phyloP scores from a whole-genome alignment of 2,888 invertebrate genomes.

The Graphium colonna region DNA sequence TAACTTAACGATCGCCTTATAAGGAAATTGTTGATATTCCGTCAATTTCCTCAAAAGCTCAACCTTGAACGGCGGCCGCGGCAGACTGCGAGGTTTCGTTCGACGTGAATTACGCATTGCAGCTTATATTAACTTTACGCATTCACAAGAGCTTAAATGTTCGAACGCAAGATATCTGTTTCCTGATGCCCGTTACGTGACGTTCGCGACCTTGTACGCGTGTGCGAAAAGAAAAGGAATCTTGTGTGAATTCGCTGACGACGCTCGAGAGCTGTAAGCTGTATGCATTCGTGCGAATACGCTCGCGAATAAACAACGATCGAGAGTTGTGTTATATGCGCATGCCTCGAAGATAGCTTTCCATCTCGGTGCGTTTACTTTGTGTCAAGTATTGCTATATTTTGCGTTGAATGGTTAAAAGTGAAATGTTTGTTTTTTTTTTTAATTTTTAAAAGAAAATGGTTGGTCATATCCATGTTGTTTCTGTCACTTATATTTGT shows the following conservation, averaged over 20 bases:
- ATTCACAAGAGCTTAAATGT: slow-evolving; percentile 17
- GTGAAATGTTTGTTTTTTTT: no score
- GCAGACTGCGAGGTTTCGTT: slow-evolving; percentile 17
- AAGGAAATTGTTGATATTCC: no score
- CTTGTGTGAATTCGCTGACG: slow-evolving; percentile 5
- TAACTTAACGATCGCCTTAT: background rate
- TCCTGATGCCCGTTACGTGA: slow-evolving; percentile 30
- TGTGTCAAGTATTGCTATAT: no score
- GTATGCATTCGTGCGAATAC: background rate
- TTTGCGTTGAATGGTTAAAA: no score
- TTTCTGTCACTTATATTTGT: no score
- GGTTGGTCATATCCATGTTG: no score
- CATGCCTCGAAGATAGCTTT: no score
- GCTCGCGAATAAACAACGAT: background rate
- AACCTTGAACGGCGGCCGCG: background rate
- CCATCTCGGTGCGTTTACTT: no score
- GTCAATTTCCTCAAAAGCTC: background rate
- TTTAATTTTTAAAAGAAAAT: no score
- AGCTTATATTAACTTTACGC: background rate
- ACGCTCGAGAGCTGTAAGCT: no score
- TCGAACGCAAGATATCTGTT: slow-evolving; percentile 29
- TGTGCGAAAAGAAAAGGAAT: slow-evolving; percentile 2
- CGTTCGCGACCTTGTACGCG: slow-evolving; percentile 22
- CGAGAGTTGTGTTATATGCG: no score
- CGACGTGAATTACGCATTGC: background rate